Percentiles rank a stretch among this genome's conserved stretches.
Evolutionary conservation across 2,888 invertebrate genomes (phyloP).

Genomic region (Campopleginae sp.): DNA sequence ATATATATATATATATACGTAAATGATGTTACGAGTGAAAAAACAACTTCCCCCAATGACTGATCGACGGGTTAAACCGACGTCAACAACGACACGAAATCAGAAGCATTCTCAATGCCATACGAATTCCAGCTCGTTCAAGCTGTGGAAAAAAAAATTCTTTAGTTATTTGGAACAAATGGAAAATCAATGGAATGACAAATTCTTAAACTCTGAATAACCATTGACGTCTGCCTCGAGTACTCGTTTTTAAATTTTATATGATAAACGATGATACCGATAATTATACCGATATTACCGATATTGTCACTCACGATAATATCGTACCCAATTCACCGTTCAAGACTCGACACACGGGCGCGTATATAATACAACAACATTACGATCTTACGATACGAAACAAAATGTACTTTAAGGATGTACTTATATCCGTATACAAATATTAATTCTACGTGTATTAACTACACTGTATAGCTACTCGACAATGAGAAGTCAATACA

Average conservation of each 20-base stretch:
- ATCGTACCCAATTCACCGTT: slow-evolving; percentile 24
- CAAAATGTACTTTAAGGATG: slow-evolving; percentile 56
- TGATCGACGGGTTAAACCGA: slow-evolving; percentile 9
- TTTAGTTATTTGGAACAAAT: neutral
- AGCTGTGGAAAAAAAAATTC: slow-evolving; percentile 14
- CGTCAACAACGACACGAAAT: neutral
- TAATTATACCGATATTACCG: slow-evolving; percentile 45
- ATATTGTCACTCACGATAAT: slow-evolving; percentile 25
- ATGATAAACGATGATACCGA: slow-evolving; percentile 19
- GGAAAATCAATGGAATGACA: slow-evolving; percentile 4
- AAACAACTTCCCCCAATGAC: neutral
- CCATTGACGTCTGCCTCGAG: slow-evolving; percentile 37
- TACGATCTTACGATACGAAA: slow-evolving; percentile 34
- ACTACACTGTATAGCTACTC: slow-evolving; percentile 46
- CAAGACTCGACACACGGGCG: slow-evolving; percentile 25
- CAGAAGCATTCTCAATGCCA: neutral
- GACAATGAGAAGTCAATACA: slow-evolving; percentile 54
- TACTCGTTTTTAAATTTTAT: slow-evolving; percentile 33
- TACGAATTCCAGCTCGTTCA: slow-evolving; percentile 6
- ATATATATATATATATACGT: neutral
- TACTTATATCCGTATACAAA: slow-evolving; percentile 56
- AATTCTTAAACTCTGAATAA: slow-evolving; percentile 27
- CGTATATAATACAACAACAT: slow-evolving; percentile 28
- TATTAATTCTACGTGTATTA: slow-evolving; percentile 49
- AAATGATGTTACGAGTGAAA: neutral